Conservation (phyloP, 2,888 invertebrate genomes). For the Coenonympha arcania region DNA sequence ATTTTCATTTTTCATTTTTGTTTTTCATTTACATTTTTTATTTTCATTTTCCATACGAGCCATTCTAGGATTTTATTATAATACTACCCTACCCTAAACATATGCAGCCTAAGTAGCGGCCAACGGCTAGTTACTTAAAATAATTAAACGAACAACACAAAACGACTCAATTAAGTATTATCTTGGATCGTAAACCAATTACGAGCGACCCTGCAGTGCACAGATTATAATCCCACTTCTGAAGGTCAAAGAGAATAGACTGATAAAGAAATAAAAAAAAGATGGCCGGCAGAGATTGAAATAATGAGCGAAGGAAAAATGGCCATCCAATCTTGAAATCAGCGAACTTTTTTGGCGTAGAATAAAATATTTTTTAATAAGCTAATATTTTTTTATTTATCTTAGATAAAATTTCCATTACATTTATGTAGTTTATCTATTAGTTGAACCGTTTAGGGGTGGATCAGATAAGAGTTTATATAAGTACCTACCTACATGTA, state of each 20-base stretch:
- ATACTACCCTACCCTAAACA: no score
- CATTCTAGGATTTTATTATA: no score
- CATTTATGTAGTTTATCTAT: no score
- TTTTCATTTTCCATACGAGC: no score
- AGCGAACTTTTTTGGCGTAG: not conserved
- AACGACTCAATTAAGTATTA: constrained; percentile 22
- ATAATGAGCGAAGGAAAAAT: constrained; percentile 15
- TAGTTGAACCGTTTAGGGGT: no score
- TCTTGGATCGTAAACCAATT: constrained; percentile 22
- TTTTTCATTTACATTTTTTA: no score
- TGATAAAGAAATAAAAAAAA: constrained; percentile 25
- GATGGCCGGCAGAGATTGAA: constrained; percentile 20
- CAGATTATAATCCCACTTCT: constrained; percentile 25
- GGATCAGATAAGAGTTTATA: no score
- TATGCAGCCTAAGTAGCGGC: not conserved
- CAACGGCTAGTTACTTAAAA: not conserved
- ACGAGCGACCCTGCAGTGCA: constrained; percentile 13
- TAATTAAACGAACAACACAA: not conserved
- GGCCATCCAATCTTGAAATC: not conserved
- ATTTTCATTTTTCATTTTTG: no score
- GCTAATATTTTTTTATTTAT: not conserved
- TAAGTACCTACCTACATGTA: no score
- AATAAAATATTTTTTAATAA: not conserved
- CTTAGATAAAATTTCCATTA: not conserved
- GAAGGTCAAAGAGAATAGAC: constrained; percentile 19